phyloP scores from a whole-genome alignment of 2,888 invertebrate genomes.

The Clanis bilineata region DNA sequence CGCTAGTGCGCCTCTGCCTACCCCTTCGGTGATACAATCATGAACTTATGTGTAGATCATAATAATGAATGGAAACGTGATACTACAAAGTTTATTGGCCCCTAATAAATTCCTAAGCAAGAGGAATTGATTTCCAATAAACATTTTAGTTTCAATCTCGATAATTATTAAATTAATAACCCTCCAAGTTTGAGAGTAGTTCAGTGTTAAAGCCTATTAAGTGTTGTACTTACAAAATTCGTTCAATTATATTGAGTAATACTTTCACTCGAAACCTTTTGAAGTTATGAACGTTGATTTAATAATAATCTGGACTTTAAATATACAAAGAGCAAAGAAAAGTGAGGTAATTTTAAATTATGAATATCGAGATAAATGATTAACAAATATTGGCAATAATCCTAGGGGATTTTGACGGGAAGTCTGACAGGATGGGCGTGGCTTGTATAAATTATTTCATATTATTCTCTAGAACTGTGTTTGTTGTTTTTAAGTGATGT shows the following conservation, averaged over 20 bases:
- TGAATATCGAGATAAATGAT: no score
- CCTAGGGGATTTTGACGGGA: no score
- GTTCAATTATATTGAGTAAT: neutral
- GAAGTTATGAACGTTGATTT: neutral
- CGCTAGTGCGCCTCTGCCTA: no score
- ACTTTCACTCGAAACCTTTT: neutral
- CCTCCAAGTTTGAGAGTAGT: neutral
- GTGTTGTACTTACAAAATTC: neutral
- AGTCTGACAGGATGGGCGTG: no score
- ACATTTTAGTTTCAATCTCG: neutral
- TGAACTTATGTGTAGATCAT: neutral
- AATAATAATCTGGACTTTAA: neutral
- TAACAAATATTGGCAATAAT: no score
- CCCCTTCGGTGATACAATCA: no score
- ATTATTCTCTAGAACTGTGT: no score
- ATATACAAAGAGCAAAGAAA: no score
- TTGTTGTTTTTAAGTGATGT: no score
- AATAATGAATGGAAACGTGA: neutral
- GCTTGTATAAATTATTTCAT: no score
- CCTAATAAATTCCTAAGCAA: neutral
- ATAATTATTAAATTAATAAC: conserved; percentile 12
- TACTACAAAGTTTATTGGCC: neutral
- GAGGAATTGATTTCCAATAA: neutral
- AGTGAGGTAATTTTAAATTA: no score
- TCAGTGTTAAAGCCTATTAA: conserved; percentile 13